phyloP scores from a whole-genome alignment of 2,113 vertebrate species.

The Tympanuchus pallidicinctus region DNA sequence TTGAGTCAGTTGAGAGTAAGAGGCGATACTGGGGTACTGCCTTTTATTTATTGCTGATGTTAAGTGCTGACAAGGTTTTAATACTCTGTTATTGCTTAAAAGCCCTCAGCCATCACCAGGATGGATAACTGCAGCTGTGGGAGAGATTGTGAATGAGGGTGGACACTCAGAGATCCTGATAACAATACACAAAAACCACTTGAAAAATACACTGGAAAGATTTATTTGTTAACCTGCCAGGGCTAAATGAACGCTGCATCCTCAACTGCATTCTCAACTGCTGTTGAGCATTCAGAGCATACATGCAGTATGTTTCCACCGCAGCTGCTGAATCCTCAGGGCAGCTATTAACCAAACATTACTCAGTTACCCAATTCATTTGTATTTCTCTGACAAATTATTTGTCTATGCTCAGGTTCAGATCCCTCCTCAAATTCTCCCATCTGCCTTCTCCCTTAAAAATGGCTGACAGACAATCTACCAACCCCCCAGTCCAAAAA shows the following conservation, averaged over 20 bases:
- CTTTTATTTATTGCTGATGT: neutral
- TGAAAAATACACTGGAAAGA: neutral
- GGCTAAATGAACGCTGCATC: neutral
- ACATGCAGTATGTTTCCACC: fast-evolving
- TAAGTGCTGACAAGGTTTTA: neutral
- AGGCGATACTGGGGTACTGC: neutral
- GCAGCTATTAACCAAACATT: neutral
- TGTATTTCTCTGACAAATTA: neutral
- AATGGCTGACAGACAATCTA: neutral
- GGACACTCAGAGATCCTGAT: neutral
- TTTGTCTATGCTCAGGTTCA: neutral
- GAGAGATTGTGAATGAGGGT: neutral
- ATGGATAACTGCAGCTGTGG: neutral
- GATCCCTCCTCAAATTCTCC: neutral
- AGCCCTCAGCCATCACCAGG: neutral
- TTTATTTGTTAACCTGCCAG: neutral
- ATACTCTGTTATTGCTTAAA: neutral
- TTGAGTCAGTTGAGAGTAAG: neutral
- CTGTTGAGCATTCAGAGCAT: neutral
- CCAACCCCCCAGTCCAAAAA: neutral
- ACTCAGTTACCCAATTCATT: neutral
- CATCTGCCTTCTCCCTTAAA: neutral
- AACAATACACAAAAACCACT: neutral
- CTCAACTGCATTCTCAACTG: fast-evolving
- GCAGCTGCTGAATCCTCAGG: neutral